Evolutionary conservation across 2,888 invertebrate genomes (phyloP).

Genomic region (Alviniconcha strummeri): DNA sequence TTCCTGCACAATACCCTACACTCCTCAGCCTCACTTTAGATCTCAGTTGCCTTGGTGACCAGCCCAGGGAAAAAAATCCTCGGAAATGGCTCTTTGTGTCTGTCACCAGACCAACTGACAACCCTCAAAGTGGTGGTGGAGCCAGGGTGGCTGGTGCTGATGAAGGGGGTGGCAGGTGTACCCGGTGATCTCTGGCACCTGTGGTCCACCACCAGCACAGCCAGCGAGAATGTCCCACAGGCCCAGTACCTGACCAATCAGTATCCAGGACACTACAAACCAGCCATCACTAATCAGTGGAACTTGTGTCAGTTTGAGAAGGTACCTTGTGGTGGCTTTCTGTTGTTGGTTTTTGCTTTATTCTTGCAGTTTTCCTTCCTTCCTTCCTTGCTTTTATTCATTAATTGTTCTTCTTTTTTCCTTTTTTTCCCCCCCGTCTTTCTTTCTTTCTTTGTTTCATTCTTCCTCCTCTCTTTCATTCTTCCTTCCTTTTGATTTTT

Average conservation of each 20-base stretch:
- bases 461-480: neutral
- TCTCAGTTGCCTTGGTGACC: too few species aligned
- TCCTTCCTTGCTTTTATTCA: neutral
- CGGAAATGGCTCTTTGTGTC: neutral
- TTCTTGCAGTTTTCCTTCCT: neutral
- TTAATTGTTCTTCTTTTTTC: neutral
- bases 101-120: neutral
- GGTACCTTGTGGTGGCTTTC: conserved; percentile 33
- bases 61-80: too few species aligned
- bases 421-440: neutral
- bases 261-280: conserved; percentile 57
- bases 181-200: conserved; percentile 55
- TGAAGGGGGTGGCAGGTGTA: conserved; percentile 59
- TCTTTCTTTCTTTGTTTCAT: neutral
- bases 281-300: conserved; percentile 58
- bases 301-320: conserved; percentile 51
- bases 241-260: conserved; percentile 54
- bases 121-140: conserved; percentile 9
- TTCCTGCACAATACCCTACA: too few species aligned
- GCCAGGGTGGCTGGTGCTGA: conserved; percentile 52
- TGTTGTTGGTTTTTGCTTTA: neutral
- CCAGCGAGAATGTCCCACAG: conserved; percentile 47
- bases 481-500: neutral
- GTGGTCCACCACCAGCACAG: conserved; percentile 48
- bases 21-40: too few species aligned